Base-by-base conservation (phyloP, 2,113 vertebrate species). In the Glareola pratincola region DNA sequence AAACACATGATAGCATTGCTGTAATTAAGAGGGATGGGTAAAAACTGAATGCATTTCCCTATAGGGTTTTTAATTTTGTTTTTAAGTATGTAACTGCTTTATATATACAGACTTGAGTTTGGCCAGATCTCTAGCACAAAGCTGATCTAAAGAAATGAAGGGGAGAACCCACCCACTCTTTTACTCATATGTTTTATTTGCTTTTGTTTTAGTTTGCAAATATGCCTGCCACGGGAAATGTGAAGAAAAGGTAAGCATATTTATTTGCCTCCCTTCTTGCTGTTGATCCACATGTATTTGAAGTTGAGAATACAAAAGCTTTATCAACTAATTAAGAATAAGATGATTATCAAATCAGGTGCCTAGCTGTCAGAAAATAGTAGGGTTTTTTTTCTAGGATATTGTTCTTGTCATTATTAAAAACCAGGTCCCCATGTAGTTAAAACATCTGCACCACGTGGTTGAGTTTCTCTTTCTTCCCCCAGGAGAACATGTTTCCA, bases 171-270 rank as follows among this genome's bases (percentile, higher is more conserved):
- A 50, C n/a, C 9, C 8, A 15, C 13, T 84, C 12, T 82, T 91
- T 36, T 71, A 78, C 36, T 94, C 1, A 92, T 10, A 0, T 39
- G 4, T 92, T 69, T 88, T 81, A 67, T 76, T 88, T 83, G n/a
- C 24, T 96, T 97, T 82, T 87, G 27, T 97, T 97, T 50, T 74
- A 98, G 98, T 98, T 96, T 98, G 98, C 98, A 98, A 97, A 84
- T 97, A 96, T 96, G 96, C 92, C 85, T 98, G 97, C 96, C 98
- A 98, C 93, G 97, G 93, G 96, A 98, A 95, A 97, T 98, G 98
- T 96, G 97, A 98, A 97, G 95, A 97, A 92, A 96, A 98, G 98
- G 98, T 98, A 98, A 98, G 98, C 10, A 4, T 50, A 10, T 62
- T 74, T 82, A 56, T 78, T 92, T 43, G 15, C 17, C 20, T 73